A percentile compares a stretch with the other conserved stretches of the same genome.
phyloP scores from a whole-genome alignment of 2,113 vertebrate species.

The Ginglymostoma cirratum region DNA sequence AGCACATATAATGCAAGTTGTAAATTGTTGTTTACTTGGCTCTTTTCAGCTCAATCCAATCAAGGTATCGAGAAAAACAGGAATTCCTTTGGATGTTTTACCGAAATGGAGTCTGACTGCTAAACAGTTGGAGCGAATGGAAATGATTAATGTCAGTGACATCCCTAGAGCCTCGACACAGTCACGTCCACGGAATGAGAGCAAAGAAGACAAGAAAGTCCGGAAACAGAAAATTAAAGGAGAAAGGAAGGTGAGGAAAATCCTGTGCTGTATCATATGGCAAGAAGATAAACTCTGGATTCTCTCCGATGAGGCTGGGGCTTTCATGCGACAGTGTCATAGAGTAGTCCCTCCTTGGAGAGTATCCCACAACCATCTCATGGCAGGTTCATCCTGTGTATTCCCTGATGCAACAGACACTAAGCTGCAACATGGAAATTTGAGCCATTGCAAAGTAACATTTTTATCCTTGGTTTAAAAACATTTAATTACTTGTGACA shows the following conservation, averaged over 20 bases:
- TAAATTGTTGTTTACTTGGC: background rate
- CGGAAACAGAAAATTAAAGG: conserved; percentile 80
- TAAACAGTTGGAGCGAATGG: conserved; percentile 77
- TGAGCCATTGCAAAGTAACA: background rate
- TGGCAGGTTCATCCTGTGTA: too few species aligned
- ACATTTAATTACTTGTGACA: background rate
- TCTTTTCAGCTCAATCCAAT: conserved; percentile 65
- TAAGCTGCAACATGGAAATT: background rate
- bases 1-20: background rate
- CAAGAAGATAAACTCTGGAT: background rate
- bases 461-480: background rate
- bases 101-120: conserved; percentile 65
- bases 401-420: background rate
- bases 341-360: background rate
- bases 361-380: too few species aligned
- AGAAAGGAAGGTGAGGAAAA: conserved; percentile 77
- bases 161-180: conserved; percentile 70
- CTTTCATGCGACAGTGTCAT: background rate
- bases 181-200: conserved; percentile 66
- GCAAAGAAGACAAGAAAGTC: conserved; percentile 66
- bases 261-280: background rate
- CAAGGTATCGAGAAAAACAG: conserved; percentile 76
- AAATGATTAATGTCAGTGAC: conserved; percentile 75
- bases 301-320: too few species aligned
- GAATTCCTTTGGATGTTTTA: conserved; percentile 77